Percentiles rank a stretch among this genome's conserved stretches.
These are phyloP conservation scores for Rhinoderma darwinii DNA, from an alignment of 2,113 vertebrate species.

Conservation along the genomic window DNA sequence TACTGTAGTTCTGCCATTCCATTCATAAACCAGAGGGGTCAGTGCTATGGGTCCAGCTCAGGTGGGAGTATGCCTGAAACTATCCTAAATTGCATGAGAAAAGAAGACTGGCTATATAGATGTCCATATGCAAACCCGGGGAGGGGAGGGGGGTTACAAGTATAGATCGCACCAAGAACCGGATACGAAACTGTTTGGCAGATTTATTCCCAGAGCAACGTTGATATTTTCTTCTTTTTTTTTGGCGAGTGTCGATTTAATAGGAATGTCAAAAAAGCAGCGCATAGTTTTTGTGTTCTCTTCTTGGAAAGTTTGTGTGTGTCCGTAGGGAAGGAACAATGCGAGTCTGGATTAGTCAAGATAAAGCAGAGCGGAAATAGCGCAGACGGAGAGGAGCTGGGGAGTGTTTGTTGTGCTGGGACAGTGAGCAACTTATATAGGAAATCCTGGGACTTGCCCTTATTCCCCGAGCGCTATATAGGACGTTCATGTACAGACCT, in stretches of 20 bases:
- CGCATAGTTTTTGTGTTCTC: neutral
- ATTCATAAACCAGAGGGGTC: no score
- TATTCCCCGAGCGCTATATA: neutral
- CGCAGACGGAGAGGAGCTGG: constrained; percentile 7
- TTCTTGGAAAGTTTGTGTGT: neutral
- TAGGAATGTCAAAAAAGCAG: neutral
- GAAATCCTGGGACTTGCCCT: constrained; percentile 20
- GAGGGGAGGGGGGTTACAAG: no score
- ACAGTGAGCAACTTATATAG: neutral
- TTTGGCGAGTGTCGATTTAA: neutral
- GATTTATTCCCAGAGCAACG: no score
- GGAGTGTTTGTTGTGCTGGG: constrained; percentile 16
- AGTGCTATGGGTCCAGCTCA: no score
- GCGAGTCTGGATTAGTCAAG: neutral
- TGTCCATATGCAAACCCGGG: no score
- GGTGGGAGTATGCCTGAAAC: no score
- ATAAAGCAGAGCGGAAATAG: constrained; percentile 40
- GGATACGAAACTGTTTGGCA: no score
- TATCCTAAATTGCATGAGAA: no score
- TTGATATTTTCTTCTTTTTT: no score
- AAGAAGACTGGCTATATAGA: no score
- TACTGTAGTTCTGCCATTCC: no score
- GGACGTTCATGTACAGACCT: constrained; percentile 1
- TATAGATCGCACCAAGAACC: no score
- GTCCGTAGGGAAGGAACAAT: constrained; percentile 18